Conservation (phyloP, 2,797 vertebrate genomes). For the Phyllotis vaccarum region DNA sequence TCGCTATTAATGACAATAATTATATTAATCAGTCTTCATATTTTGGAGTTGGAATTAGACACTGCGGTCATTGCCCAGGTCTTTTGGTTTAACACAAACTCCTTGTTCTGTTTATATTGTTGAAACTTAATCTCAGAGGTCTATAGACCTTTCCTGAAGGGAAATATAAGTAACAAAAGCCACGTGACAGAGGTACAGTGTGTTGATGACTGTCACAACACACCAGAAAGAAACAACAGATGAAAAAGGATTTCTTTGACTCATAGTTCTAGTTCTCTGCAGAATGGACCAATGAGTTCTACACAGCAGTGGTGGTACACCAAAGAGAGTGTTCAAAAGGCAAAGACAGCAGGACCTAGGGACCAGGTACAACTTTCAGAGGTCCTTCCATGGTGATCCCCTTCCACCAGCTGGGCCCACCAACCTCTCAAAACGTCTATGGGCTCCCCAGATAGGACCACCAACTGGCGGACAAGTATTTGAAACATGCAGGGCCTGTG, state of each 20-base stretch:
- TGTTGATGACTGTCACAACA: neutral
- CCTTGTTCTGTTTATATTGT: neutral
- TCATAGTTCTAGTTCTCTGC: neutral
- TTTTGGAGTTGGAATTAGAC: neutral
- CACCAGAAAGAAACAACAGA: neutral
- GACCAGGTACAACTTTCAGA: neutral
- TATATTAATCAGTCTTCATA: neutral
- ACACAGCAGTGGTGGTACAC: neutral
- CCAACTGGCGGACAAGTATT: neutral
- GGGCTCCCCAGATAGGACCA: neutral
- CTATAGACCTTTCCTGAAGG: neutral
- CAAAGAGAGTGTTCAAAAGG: too few species aligned
- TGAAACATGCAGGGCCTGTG: neutral
- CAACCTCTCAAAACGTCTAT: too few species aligned
- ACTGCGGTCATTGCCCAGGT: neutral
- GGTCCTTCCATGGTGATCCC: neutral
- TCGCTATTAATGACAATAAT: neutral
- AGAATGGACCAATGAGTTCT: neutral
- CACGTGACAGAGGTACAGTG: neutral
- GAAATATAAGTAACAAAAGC: neutral
- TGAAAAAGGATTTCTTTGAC: neutral
- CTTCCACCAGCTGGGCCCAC: neutral
- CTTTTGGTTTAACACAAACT: neutral
- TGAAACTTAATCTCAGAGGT: neutral
- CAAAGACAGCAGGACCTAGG: neutral